Evolutionary conservation across 2,797 vertebrate species (phyloP).

Genomic region (Furcifer pardalis): DNA sequence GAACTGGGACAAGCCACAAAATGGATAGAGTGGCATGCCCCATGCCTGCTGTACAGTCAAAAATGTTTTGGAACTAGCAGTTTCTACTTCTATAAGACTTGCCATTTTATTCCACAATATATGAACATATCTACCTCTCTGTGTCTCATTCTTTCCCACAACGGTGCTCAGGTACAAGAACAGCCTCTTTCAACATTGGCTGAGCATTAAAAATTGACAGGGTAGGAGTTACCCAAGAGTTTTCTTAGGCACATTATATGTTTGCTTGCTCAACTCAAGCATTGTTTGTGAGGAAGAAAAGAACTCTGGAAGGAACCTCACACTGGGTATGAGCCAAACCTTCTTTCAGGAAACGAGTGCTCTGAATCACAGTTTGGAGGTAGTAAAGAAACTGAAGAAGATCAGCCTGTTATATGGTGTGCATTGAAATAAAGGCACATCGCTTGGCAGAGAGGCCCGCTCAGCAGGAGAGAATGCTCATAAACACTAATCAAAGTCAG

Average conservation of each 20-base stretch:
- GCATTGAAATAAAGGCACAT: conserved; percentile 1
- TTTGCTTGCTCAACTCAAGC: not conserved
- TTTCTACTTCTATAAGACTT: not conserved
- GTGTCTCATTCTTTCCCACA: not conserved
- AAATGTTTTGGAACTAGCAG: not conserved
- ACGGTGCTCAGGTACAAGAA: conserved; percentile 9
- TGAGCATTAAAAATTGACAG: conserved; percentile 40
- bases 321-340: not conserved
- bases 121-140: not conserved
- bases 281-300: not conserved
- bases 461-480: not conserved
- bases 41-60: too few relatives aligned
- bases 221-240: not conserved
- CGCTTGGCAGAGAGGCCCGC: not conserved
- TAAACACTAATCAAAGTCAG: not conserved
- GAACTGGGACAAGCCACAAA: too few relatives aligned
- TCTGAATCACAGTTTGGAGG: conserved; percentile 51
- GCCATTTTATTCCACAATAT: not conserved
- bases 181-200: conserved; percentile 27
- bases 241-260: conserved; percentile 36
- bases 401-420: conserved; percentile 4
- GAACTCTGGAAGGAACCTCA: not conserved
- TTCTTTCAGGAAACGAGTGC: conserved; percentile 48
- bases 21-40: too few relatives aligned
- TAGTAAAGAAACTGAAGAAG: not conserved